Base-by-base conservation (phyloP, 1,140 invertebrate species). In the Cephus cinctus region DNA sequence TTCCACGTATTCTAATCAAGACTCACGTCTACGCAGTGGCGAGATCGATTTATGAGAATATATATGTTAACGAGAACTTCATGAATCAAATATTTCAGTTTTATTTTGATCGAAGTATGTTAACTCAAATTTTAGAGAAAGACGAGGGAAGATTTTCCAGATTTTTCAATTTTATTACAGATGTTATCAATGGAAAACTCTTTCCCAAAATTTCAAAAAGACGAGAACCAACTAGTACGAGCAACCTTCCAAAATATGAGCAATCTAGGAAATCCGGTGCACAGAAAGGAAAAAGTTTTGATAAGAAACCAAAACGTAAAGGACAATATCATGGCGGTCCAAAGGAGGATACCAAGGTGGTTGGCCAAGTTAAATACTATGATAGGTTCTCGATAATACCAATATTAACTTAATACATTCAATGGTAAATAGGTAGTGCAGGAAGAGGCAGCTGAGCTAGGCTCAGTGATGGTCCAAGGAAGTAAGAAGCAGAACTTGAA, bases 401-500 rank as follows among this genome's bases (percentile, higher is more conserved):
- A n/a, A n/a, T n/a, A n/a, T n/a, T n/a, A n/a, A n/a, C n/a, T n/a
- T n/a, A n/a, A n/a, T n/a, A n/a, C n/a, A n/a, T n/a, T n/a, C n/a
- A n/a, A n/a, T n/a, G n/a, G n/a, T 14, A 36, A 47, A 42, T 47
- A 78, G 75, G 74, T 78, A 76, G 78, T 80, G 43, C 70, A 78
- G 43, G 69, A 79, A 55, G 83, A 85, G 57, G 39, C 44, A 14
- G 81, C 84, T 75, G 90, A 94, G 81, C 76, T 84, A 69, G 90
- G 88, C 77, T 90, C 89, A 73, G 82, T 90, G 58, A 84, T 88
- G 80, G 74, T 81, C 64, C 84, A 82, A 75, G 89, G 89, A 77
- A 89, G 88, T 69, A 94, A 93, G 78, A 94, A 95, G 80, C 87
- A 89, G 78, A 94, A 91, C 78, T 79, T 92, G 73, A 94, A 91